phyloP scores from a whole-genome alignment of 2,888 invertebrate species.

The Megalurothrips usitatus region DNA sequence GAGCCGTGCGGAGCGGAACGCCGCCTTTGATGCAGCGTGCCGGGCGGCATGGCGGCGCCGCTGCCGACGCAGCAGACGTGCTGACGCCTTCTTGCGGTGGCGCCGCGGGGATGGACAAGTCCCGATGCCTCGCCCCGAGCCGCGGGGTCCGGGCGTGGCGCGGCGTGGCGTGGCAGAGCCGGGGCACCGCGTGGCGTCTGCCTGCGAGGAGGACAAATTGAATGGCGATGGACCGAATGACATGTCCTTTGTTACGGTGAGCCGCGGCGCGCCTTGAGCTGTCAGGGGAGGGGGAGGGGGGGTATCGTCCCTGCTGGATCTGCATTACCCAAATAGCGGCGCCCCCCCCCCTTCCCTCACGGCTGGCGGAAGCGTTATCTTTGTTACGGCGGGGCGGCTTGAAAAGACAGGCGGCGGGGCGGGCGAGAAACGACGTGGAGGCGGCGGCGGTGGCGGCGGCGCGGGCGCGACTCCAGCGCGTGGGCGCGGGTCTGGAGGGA shows the following conservation, averaged over 20 bases:
- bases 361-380: not conserved
- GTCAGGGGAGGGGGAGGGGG: not conserved
- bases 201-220: not conserved
- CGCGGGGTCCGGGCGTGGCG: not conserved
- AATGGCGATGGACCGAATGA: slow-evolving; percentile 19
- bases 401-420: not conserved
- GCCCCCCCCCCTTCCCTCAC: not conserved
- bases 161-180: not conserved
- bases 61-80: too few relatives aligned
- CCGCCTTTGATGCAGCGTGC: not conserved
- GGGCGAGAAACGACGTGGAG: not conserved
- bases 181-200: not conserved
- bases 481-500: too few relatives aligned
- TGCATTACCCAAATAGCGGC: slow-evolving; percentile 8
- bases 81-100: too few relatives aligned
- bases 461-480: not conserved
- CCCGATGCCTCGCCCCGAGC: not conserved
- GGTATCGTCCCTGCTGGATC: slow-evolving; percentile 3
- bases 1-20: not conserved
- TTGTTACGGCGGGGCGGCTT: slow-evolving; percentile 17
- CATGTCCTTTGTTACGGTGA: slow-evolving; percentile 3
- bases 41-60: not conserved
- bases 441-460: not conserved
- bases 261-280: not conserved
- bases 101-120: too few relatives aligned